These are phyloP conservation scores for Ichneumoninae sp. DNA, from an alignment of 2,888 invertebrate species.

Conservation along the genomic window DNA sequence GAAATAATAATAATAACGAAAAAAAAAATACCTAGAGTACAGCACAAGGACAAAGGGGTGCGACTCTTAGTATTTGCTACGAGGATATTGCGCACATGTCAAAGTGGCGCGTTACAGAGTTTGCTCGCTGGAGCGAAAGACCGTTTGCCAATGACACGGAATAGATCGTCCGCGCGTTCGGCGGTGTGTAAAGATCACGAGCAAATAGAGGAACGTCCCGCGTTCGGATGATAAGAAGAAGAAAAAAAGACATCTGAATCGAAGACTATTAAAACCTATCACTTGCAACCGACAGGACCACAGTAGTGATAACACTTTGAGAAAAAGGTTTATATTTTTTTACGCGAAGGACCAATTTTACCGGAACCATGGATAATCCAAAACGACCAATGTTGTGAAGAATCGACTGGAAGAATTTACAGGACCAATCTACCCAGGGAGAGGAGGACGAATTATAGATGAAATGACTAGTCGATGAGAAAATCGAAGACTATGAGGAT, in stretches of 20 bases:
- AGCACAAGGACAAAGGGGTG: neutral
- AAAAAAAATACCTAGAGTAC: neutral
- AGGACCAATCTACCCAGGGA: slow-evolving; percentile 9
- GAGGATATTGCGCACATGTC: neutral
- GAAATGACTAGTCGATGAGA: neutral
- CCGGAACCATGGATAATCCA: slow-evolving; percentile 9
- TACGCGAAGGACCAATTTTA: slow-evolving; percentile 44
- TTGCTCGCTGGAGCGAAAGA: neutral
- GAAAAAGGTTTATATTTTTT: slow-evolving; percentile 30
- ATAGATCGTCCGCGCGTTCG: slow-evolving; percentile 4
- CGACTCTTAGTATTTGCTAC: neutral
- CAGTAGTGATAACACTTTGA: slow-evolving; percentile 11
- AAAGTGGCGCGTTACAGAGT: slow-evolving; percentile 1
- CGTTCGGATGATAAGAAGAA: neutral
- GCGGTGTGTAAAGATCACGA: slow-evolving; percentile 7
- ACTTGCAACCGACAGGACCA: slow-evolving; percentile 3
- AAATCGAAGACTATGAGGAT: neutral
- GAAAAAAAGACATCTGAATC: neutral
- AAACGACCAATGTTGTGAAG: slow-evolving; percentile 12
- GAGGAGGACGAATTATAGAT: neutral
- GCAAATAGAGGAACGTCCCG: neutral
- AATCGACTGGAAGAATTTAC: slow-evolving; percentile 11
- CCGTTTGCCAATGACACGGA: slow-evolving; percentile 4
- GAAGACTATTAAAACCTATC: neutral
- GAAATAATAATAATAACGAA: neutral